Base-by-base conservation (phyloP, 2,113 vertebrate genomes). In the Amblyopsis rosae region DNA sequence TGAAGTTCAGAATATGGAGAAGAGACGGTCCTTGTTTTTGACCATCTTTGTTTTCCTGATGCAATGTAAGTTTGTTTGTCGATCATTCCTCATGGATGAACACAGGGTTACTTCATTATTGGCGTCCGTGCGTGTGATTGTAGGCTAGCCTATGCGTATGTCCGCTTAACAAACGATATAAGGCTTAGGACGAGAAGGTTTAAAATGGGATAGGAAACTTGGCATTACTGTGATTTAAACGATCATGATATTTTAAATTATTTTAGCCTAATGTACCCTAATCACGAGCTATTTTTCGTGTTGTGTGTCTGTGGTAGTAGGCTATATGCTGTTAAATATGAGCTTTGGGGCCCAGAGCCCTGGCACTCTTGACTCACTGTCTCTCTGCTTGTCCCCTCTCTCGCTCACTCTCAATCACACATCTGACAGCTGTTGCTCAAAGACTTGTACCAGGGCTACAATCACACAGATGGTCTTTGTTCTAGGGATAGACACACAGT, bases 371-470 rank as follows among this genome's bases (percentile, higher is more conserved):
- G 35, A n/a, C 59, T 67, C 57, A 59, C 65, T 12, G 12, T 48
- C 60, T 48, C 60, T 33, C 53, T 7, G 58, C 41, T 12, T 12
- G 65, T 51, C 46, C 3, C 61, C 70, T 48, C 62, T 46, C 33
- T 16, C 61, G 13, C 47, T 26, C 17, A 32, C 47, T 50, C 12
- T 5, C 35, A 33, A 16, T 35, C 58, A 64, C 62, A 64, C 48
- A 64, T 45, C 81, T 83, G 77, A 69, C 90, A 92, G 91, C 91
- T 92, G 91, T 90, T 90, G 81, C 87, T 87, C 85, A 60, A 71
- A 58, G 65, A 69, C 58, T 56, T 73, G 72, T 78, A 66, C 26
- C 86, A 75, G 89, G 77, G 83, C 78, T 86, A 73, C 77, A 79
- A 65, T 62, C 67, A 71, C 45, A 91, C 86, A 92, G 87, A 79